phyloP scores from a whole-genome alignment of 2,888 invertebrate genomes.

The Torymus texanus region DNA sequence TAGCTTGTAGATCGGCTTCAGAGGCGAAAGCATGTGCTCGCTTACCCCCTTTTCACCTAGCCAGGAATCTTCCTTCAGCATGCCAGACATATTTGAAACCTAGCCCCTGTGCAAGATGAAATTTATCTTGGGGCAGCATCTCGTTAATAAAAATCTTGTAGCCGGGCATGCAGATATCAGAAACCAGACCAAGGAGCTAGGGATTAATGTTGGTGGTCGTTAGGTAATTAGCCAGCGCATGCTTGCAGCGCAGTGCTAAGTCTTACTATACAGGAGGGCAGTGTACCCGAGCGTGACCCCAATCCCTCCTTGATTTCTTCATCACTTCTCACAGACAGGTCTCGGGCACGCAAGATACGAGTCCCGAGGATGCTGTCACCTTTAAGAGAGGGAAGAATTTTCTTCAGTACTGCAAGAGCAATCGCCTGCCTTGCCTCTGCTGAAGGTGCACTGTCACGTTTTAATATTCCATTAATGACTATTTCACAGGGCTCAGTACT shows the following conservation, averaged over 20 bases:
- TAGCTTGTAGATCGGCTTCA: neutral
- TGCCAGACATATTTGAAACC: neutral
- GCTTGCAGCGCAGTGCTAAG: neutral
- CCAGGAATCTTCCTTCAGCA: neutral
- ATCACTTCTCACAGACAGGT: too few species aligned
- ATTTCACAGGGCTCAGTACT: too few species aligned
- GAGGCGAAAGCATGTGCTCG: neutral
- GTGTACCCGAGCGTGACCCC: neutral
- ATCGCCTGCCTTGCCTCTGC: too few species aligned
- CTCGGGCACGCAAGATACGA: neutral
- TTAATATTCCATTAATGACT: too few species aligned
- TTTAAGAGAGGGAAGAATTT: neutral
- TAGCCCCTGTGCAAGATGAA: neutral
- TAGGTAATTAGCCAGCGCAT: neutral
- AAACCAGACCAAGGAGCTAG: too few species aligned
- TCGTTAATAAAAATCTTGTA: neutral
- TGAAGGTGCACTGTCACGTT: neutral
- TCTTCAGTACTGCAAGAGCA: neutral
- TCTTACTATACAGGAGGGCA: neutral
- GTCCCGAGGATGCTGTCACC: neutral
- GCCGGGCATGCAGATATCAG: neutral
- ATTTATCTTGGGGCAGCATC: neutral
- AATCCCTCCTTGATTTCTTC: neutral
- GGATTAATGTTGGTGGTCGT: neutral
- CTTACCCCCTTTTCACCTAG: neutral